Conservation (phyloP, 2,113 vertebrate species). For the Girardinichthys multiradiatus region DNA sequence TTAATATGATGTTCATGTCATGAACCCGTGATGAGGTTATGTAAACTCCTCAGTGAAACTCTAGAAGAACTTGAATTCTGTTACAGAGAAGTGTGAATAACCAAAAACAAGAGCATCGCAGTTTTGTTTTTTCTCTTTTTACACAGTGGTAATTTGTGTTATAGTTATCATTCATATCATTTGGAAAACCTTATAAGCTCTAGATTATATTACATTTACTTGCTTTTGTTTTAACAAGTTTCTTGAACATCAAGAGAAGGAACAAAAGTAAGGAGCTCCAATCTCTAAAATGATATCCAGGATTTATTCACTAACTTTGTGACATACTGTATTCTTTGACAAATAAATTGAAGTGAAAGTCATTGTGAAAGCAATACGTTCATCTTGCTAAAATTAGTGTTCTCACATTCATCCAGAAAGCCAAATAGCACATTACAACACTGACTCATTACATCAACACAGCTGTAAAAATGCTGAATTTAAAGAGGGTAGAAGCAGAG, state of each 20-base stretch:
- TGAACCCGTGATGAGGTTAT: no score
- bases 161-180: no score
- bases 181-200: background rate
- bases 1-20: no score
- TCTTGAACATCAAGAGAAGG: background rate
- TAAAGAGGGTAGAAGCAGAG: background rate
- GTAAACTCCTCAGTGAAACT: background rate
- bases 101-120: background rate
- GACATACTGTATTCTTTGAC: slow-evolving; percentile 32
- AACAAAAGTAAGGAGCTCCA: background rate
- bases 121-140: background rate
- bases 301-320: slow-evolving; percentile 20
- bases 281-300: slow-evolving; percentile 35
- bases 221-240: background rate
- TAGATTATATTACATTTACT: background rate
- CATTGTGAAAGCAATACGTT: slow-evolving; percentile 33
- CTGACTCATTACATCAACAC: slow-evolving; percentile 29
- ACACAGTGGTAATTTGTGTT: no score
- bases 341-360: slow-evolving; percentile 60
- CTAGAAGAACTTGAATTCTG: background rate
- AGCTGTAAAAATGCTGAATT: background rate
- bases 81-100: background rate
- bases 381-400: slow-evolving; percentile 40
- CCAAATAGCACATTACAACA: background rate
- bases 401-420: background rate